Percentiles rank a stretch among this genome's conserved stretches.
Conservation (phyloP, 2,113 vertebrate species). For the Origma solitaria region DNA sequence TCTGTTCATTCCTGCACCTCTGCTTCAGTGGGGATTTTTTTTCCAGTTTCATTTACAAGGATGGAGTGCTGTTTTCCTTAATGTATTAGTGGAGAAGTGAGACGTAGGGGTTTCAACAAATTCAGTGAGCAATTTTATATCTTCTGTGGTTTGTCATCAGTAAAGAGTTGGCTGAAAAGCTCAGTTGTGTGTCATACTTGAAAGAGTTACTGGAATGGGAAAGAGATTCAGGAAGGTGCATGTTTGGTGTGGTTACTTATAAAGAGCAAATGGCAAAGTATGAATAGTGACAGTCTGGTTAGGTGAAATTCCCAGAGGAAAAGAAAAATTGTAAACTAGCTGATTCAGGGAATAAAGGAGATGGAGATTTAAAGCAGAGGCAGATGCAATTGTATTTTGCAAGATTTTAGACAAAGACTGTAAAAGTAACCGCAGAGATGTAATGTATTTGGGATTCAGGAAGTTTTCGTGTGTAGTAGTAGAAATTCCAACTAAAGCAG, state of each 20-base stretch:
- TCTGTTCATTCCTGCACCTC: neutral
- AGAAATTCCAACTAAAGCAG: neutral
- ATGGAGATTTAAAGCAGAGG: neutral
- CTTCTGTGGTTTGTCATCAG: neutral
- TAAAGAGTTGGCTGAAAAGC: neutral
- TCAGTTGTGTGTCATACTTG: neutral
- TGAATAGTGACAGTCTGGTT: neutral
- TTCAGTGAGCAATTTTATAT: neutral
- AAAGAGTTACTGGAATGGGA: neutral
- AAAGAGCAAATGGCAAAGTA: neutral
- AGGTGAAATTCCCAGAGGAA: neutral
- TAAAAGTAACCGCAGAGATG: neutral
- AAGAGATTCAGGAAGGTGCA: neutral
- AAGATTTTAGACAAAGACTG: neutral
- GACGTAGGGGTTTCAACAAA: neutral
- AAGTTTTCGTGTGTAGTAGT: neutral
- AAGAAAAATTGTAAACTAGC: neutral
- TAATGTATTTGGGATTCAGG: neutral
- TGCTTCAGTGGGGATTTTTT: neutral
- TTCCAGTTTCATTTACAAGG: neutral
- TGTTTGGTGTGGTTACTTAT: neutral
- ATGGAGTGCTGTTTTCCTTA: neutral
- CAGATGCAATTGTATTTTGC: neutral
- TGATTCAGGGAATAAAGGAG: neutral
- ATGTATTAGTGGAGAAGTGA: neutral